Evolutionary conservation across 2,113 vertebrate genomes (phyloP).

Genomic region (Edolisoma coerulescens): DNA sequence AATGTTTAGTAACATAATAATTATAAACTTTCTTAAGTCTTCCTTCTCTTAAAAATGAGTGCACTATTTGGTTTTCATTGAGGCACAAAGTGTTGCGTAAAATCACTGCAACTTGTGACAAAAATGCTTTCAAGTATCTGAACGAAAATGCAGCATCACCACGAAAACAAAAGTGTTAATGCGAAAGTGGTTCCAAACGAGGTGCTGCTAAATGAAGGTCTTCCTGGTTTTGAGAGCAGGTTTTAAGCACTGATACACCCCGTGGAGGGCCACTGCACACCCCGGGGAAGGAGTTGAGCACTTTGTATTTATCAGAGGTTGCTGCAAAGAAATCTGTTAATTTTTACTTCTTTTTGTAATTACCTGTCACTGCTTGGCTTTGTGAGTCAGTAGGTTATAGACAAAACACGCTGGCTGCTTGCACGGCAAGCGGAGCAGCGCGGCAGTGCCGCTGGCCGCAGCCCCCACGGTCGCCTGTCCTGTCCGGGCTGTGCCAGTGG

Average conservation of each 20-base stretch:
- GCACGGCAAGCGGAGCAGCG: background rate
- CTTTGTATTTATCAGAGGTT: background rate
- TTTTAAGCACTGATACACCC: rapidly evolving
- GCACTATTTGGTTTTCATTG: background rate
- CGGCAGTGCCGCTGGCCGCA: background rate
- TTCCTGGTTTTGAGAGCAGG: background rate
- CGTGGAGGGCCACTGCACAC: rapidly evolving
- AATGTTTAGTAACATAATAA: background rate
- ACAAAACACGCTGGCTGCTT: rapidly evolving
- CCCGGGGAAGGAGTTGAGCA: rapidly evolving
- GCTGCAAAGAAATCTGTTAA: background rate
- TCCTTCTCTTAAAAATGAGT: background rate
- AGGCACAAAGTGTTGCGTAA: background rate
- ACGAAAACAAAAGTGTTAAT: background rate
- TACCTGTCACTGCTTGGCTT: background rate
- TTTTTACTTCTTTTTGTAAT: background rate
- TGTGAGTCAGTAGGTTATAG: rapidly evolving
- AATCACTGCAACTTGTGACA: background rate
- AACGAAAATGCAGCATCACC: background rate
- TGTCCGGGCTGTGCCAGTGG: background rate
- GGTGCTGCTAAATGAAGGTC: background rate
- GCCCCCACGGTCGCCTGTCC: rapidly evolving
- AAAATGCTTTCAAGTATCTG: background rate
- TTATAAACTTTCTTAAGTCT: background rate
- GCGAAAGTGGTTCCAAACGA: rapidly evolving